Evolutionary conservation across 2,888 invertebrate genomes (phyloP).

Genomic region (Sphinx pinastri): DNA sequence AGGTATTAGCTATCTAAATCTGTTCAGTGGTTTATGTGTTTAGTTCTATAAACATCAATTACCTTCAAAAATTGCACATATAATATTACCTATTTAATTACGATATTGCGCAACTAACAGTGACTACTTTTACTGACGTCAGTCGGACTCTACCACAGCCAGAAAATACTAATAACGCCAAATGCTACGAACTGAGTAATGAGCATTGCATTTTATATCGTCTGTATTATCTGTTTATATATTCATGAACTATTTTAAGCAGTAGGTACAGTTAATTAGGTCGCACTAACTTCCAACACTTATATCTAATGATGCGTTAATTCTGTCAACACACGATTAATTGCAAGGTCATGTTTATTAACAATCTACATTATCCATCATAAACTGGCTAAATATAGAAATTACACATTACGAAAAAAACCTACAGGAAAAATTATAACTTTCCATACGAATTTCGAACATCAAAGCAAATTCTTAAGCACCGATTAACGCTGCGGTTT

Average conservation of each 20-base stretch:
- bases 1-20: too few species aligned
- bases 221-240: background rate
- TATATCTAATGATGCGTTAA: conserved; percentile 36
- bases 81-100: too few species aligned
- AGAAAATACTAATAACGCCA: background rate
- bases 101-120: too few species aligned
- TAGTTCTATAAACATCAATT: too few species aligned
- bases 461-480: conserved; percentile 2
- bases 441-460: background rate
- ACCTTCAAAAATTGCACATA: too few species aligned
- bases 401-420: conserved; percentile 21
- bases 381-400: conserved; percentile 31
- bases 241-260: conserved; percentile 29
- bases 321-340: conserved; percentile 60
- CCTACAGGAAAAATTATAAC: conserved; percentile 7
- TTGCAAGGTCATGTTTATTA: conserved; percentile 50
- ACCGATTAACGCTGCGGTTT: background rate
- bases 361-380: conserved; percentile 27
- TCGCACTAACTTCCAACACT: conserved; percentile 36
- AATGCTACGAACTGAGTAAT: background rate
- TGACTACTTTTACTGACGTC: too few species aligned
- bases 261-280: conserved; percentile 35
- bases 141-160: background rate
- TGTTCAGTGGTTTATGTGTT: too few species aligned
- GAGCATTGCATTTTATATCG: background rate